A percentile compares a stretch with the other conserved stretches of the same genome.
Evolutionary conservation across 2,113 vertebrate genomes (phyloP).

Genomic region (Neotoma lepida): DNA sequence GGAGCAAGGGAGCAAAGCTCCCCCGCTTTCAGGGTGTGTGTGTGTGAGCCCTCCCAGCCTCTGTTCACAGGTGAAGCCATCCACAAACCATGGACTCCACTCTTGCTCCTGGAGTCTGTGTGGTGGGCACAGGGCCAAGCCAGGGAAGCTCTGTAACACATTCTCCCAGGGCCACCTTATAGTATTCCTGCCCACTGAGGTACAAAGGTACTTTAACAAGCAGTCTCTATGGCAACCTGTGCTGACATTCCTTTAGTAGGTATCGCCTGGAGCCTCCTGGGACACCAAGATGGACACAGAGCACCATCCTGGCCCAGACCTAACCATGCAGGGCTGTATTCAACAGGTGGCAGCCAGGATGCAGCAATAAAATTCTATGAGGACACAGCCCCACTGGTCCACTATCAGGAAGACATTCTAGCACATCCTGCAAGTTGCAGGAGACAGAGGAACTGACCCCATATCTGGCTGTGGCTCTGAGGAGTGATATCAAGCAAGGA

Average conservation of each 20-base stretch:
- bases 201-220: neutral
- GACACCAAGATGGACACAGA: neutral
- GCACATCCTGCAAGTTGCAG: neutral
- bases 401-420: neutral
- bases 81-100: no score
- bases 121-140: rapidly evolving
- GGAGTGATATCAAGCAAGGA: neutral
- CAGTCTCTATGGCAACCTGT: neutral
- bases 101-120: rapidly evolving
- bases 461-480: neutral
- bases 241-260: neutral
- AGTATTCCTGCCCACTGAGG: neutral
- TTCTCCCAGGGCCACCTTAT: neutral
- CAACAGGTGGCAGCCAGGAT: neutral
- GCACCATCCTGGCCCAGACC: neutral
- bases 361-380: neutral
- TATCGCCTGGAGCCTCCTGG: neutral
- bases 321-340: neutral
- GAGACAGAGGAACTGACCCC: neutral
- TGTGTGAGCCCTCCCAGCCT: neutral
- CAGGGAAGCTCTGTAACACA: neutral
- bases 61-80: neutral
- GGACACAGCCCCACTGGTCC: neutral
- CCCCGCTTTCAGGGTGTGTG: neutral
- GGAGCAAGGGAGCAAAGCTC: neutral